Percentiles rank a stretch among this genome's conserved stretches.
These are phyloP conservation scores for Corella eumyota DNA, from an alignment of 23 tunicate species.

Conservation along the genomic window DNA sequence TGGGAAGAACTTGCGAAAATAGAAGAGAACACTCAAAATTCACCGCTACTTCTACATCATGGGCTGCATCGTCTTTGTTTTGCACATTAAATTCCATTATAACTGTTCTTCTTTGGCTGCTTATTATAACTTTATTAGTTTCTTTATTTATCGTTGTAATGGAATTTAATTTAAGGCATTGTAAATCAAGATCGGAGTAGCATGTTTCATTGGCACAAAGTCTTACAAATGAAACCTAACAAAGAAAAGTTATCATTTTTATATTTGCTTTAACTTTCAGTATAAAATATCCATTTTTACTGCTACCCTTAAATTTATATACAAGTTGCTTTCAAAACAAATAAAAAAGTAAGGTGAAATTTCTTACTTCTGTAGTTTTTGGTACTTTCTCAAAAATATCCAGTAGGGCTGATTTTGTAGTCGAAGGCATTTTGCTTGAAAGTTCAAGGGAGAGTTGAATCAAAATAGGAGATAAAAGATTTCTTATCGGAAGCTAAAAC, in stretches of 20 bases:
- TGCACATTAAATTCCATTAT: conserved; percentile 12
- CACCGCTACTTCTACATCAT: conserved; percentile 27
- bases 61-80: conserved; percentile 18
- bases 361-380: conserved; percentile 14
- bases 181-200: conserved; percentile 6
- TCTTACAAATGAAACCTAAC: conserved; percentile 22
- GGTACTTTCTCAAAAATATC: conserved; percentile 44
- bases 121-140: neutral
- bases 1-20: conserved; percentile 4
- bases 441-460: conserved; percentile 1
- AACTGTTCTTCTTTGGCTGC: neutral
- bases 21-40: conserved; percentile 10
- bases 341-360: no score
- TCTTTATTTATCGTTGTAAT: neutral
- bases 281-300: no score
- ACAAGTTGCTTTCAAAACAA: no score
- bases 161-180: neutral
- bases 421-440: neutral
- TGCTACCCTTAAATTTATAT: no score
- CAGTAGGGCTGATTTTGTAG: conserved; percentile 15
- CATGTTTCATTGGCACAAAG: conserved; percentile 12
- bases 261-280: no score
- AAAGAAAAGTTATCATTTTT: no score
- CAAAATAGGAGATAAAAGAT: conserved; percentile 9
- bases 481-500: conserved; percentile 5